Evolutionary conservation across 2,113 vertebrate species (phyloP), one percentile per base, ranked within the genome.

Genomic region (Coptodon rendalli): DNA sequence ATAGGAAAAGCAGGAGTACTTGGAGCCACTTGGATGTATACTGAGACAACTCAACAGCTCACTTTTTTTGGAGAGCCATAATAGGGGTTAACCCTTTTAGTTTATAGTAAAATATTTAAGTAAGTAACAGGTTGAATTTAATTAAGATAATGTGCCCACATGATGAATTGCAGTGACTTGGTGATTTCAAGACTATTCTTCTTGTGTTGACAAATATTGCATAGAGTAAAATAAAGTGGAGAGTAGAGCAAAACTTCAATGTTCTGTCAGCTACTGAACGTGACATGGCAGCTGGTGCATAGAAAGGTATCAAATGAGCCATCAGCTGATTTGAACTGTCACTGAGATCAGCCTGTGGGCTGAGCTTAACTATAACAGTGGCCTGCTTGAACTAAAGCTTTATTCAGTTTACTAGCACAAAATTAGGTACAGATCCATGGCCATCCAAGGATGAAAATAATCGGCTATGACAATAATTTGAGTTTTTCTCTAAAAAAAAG

Each of bases 71-170:
- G 22, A 45, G 68, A 7, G 68, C 68, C 68, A 48, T 29, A 73
- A 45, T 48, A 27, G 68, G 22, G 38, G 5, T 17, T 1, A 29
- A 78, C 71, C 0, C 4, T 0, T 76, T 50, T 76, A 29, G 22
- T 27, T 38, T 80, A 34, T 22, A 36, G 29, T 53, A 7, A 40
- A 57, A 57, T 57, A 57, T 57, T 56, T 34, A 31, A 4, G 7
- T 5, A 54, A 24, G 68, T 73, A 73, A 45, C 11, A 27, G 40
- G 22, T 27, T 24, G 2, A 73, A 73, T 45, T 73, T 73, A 45
- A 9, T 27, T 45, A 43, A 17, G 40, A 43, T 24, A 24, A 16
- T 2, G 13, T 71, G 7, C 36, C 36, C 0, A 43, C 5, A 45
- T 43, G 66, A 43, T 45, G 7, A 10, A 43, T 6, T 43, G 12